phyloP scores from a whole-genome alignment of 2,113 vertebrate species.

The Globicephala melas region DNA sequence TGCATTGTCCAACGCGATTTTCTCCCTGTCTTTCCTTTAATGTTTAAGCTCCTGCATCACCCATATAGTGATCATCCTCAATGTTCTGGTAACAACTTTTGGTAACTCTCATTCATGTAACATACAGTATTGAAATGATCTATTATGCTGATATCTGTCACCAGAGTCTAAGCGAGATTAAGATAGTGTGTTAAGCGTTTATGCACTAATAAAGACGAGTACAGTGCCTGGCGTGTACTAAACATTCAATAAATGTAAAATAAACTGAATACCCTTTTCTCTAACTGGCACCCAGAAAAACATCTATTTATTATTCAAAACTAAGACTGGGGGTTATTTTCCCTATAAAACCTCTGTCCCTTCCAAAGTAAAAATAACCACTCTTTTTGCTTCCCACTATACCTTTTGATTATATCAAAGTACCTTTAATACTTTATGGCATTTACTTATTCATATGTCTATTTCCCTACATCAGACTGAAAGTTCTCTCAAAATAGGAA shows the following conservation, averaged over 20 bases:
- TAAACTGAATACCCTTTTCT: neutral
- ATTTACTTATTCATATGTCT: constrained; percentile 10
- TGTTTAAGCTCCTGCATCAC: neutral
- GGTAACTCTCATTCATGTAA: neutral
- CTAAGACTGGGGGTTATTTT: neutral
- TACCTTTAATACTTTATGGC: neutral
- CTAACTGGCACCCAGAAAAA: neutral
- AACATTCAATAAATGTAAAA: neutral
- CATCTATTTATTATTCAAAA: neutral
- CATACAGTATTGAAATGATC: neutral
- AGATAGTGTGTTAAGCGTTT: neutral
- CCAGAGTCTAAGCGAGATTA: neutral
- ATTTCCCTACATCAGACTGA: neutral
- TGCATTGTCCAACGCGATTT: neutral
- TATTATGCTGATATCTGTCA: neutral
- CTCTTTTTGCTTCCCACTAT: neutral
- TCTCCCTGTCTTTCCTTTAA: neutral
- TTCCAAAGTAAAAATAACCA: constrained; percentile 25
- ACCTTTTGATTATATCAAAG: neutral
- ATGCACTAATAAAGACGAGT: neutral
- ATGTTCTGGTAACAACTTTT: neutral
- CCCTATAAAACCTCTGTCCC: neutral
- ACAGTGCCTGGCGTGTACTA: neutral
- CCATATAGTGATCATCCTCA: neutral
- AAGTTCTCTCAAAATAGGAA: neutral